Evolutionary conservation across 2,113 vertebrate species (phyloP).

Genomic region (Macquaria ambigua): DNA sequence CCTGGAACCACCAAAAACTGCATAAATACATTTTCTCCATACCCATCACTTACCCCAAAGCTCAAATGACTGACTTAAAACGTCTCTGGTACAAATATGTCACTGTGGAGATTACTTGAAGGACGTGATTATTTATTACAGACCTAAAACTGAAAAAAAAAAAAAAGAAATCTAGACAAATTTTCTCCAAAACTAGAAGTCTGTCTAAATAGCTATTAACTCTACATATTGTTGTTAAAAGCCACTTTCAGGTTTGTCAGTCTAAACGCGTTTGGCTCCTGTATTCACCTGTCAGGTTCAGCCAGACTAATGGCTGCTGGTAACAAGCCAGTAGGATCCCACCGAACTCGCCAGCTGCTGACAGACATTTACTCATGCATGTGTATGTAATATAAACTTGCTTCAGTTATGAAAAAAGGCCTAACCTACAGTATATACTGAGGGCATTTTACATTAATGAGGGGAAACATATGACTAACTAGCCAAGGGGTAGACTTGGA

Average conservation of each 20-base stretch:
- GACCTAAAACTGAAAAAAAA: background rate
- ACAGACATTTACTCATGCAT: conserved; percentile 40
- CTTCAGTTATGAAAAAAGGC: conserved; percentile 41
- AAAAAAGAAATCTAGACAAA: too few relatives aligned
- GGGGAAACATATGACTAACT: conserved; percentile 63
- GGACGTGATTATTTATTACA: background rate
- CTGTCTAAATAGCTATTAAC: background rate
- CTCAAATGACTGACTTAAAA: background rate
- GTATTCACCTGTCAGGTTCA: background rate
- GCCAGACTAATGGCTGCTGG: conserved; percentile 31
- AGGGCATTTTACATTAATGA: conserved; percentile 63
- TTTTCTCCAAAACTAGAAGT: background rate
- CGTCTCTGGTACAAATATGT: background rate
- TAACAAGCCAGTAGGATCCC: conserved; percentile 29
- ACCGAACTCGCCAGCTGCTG: conserved; percentile 28
- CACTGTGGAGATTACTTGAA: background rate
- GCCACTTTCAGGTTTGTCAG: background rate
- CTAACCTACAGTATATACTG: conserved; percentile 48
- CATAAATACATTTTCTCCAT: background rate
- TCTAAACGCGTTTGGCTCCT: conserved; percentile 25
- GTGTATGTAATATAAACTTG: conserved; percentile 28
- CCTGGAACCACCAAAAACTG: too few relatives aligned
- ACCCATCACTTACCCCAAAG: background rate
- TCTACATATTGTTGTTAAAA: background rate
- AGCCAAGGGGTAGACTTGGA: conserved; percentile 34